A percentile compares a stretch with the other conserved stretches of the same genome.
Evolutionary conservation across 2,888 invertebrate species (phyloP).

Genomic region (Elysia crispata): DNA sequence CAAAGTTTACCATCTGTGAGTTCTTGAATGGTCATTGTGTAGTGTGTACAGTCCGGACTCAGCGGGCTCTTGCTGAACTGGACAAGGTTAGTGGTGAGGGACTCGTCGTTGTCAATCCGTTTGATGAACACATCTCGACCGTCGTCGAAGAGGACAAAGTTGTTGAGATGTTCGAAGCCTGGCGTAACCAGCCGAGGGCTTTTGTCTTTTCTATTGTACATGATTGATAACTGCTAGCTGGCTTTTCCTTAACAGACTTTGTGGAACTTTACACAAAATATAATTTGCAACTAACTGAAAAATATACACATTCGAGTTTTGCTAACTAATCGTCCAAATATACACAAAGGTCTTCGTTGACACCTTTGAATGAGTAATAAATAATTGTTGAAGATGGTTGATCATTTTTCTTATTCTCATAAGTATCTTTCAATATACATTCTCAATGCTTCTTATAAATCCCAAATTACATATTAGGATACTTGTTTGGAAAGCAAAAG

Average conservation of each 20-base stretch:
- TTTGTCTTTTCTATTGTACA: constrained; percentile 44
- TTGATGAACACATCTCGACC: constrained; percentile 48
- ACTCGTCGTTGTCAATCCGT: constrained; percentile 44
- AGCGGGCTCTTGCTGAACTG: constrained; percentile 46
- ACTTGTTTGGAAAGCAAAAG: too few species aligned
- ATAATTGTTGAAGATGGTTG: too few species aligned
- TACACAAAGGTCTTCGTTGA: background rate
- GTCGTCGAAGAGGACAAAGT: constrained; percentile 50
- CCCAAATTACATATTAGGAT: too few species aligned
- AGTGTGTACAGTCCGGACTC: constrained; percentile 43
- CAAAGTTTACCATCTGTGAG: constrained; percentile 36
- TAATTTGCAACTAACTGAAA: background rate
- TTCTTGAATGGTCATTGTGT: constrained; percentile 47
- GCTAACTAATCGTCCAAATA: background rate
- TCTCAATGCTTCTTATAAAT: too few species aligned
- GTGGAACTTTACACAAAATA: background rate
- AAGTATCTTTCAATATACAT: too few species aligned
- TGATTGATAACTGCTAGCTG: background rate
- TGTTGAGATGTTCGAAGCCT: constrained; percentile 53
- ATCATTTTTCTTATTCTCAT: too few species aligned
- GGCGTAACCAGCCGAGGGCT: constrained; percentile 43
- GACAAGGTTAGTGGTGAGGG: constrained; percentile 51
- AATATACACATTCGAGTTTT: background rate
- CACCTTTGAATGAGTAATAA: too few species aligned
- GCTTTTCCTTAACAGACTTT: background rate